These are phyloP conservation scores for Lasioglossum lativentre DNA, from an alignment of 2,888 invertebrate species.

Conservation along the genomic window DNA sequence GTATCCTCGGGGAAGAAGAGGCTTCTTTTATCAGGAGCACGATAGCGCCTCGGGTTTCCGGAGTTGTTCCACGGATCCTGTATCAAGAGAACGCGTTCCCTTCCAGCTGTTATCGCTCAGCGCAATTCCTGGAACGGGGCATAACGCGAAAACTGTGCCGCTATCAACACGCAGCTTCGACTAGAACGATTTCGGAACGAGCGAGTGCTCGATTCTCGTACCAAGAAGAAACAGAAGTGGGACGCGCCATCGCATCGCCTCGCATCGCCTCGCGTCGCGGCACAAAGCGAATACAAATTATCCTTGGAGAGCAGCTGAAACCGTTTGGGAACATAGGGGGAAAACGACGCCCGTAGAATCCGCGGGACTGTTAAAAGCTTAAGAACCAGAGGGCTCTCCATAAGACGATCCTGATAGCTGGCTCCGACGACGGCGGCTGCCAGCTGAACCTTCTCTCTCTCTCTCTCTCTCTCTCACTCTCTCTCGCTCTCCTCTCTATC, in stretches of 20 bases:
- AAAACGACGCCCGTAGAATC: conserved; percentile 14
- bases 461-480: not conserved
- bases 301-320: not conserved
- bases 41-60: not conserved
- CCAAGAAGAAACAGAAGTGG: not conserved
- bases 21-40: not conserved
- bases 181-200: conserved; percentile 2
- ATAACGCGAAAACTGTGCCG: conserved; percentile 16
- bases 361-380: conserved; percentile 21
- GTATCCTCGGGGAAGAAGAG: not conserved
- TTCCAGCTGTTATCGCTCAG: not conserved
- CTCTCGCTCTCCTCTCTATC: not conserved
- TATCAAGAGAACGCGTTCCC: not conserved
- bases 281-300: conserved; percentile 20
- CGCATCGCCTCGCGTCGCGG: too few species aligned
- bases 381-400: conserved; percentile 19
- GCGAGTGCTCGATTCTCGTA: not conserved
- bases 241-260: not conserved
- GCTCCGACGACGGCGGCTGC: not conserved
- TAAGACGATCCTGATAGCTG: conserved; percentile 46
- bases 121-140: not conserved
- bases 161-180: conserved; percentile 14
- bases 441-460: conserved; percentile 22
- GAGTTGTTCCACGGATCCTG: not conserved
- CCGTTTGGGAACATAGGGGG: not conserved